Evolutionary conservation across 2,113 vertebrate species (phyloP).

Genomic region (Nettapus auritus): DNA sequence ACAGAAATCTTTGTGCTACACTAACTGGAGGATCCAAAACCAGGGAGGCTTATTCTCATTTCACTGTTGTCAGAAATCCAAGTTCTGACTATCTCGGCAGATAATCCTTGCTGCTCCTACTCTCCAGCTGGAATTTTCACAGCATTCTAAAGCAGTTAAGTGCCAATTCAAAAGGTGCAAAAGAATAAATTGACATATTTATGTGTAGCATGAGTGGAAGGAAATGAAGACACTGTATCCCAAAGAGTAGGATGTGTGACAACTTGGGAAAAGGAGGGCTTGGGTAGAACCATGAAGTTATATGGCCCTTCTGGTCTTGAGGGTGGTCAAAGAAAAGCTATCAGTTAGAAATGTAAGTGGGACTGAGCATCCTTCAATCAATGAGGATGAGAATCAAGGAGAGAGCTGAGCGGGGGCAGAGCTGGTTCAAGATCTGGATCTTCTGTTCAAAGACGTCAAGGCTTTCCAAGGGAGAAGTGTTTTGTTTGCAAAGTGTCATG

Average conservation of each 20-base stretch:
- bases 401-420: neutral
- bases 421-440: neutral
- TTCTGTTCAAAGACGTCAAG: neutral
- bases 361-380: neutral
- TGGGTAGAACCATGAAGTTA: fast-evolving
- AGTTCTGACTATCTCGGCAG: neutral
- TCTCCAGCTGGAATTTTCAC: neutral
- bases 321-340: neutral
- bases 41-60: neutral
- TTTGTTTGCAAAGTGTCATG: neutral
- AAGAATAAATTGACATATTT: neutral
- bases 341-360: neutral
- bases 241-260: neutral
- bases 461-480: neutral
- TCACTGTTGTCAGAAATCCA: neutral
- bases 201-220: neutral
- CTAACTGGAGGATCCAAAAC: slow-evolving; percentile 7
- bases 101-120: neutral
- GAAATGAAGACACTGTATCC: neutral
- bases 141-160: neutral
- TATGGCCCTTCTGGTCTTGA: neutral
- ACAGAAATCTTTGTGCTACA: neutral
- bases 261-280: neutral
- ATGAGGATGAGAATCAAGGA: neutral
- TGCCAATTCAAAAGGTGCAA: neutral